Conservation (phyloP, 1,140 invertebrate genomes). For the Palaemon carinicauda region DNA sequence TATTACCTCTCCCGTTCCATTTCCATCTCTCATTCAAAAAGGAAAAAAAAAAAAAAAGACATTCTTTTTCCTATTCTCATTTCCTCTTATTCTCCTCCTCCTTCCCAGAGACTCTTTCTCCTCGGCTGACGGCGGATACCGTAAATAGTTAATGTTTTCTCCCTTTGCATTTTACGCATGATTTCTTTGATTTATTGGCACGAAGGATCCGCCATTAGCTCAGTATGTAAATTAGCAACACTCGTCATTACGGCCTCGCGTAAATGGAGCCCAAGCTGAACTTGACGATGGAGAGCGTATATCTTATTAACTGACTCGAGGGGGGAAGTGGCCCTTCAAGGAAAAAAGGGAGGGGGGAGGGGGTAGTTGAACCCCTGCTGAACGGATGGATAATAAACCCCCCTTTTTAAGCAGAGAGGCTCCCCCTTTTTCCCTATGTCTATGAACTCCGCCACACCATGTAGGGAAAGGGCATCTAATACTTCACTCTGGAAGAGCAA, state of each 20-base stretch:
- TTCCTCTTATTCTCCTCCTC: background rate
- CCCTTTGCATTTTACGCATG: constrained; percentile 43
- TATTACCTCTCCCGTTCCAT: background rate
- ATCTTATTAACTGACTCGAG: constrained; percentile 3
- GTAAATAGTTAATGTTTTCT: constrained; percentile 50
- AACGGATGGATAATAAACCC: background rate
- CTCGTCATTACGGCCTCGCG: constrained; percentile 30
- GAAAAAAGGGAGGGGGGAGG: background rate
- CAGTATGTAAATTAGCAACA: constrained; percentile 44
- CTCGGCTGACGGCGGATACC: background rate
- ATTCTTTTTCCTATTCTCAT: background rate
- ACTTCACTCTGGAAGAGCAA: too few species aligned
- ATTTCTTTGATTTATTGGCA: constrained; percentile 50
- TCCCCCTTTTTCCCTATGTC: too few species aligned
- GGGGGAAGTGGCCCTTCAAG: background rate
- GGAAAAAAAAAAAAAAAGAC: too few species aligned
- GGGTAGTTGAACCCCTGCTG: background rate
- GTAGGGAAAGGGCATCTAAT: too few species aligned
- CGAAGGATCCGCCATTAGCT: constrained; percentile 36
- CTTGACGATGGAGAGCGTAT: background rate
- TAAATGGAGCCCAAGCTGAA: constrained; percentile 25
- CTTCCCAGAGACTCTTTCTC: background rate
- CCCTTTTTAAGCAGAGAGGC: too few species aligned
- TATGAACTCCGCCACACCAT: too few species aligned
- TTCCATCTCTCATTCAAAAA: background rate